phyloP scores from a whole-genome alignment of 2,113 vertebrate species.

The Strigops habroptila region DNA sequence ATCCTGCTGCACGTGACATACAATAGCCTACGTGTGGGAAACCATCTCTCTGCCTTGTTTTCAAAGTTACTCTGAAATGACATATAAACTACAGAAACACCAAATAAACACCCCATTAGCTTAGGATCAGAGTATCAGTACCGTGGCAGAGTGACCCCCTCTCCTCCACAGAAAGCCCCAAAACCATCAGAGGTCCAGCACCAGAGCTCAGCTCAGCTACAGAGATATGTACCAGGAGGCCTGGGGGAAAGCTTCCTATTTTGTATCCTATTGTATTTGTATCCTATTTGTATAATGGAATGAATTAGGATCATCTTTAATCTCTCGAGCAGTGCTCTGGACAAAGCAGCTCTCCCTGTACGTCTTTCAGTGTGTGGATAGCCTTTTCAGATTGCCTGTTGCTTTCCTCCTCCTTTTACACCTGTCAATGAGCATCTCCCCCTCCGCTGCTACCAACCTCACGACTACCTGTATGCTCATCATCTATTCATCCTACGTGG shows the following conservation, averaged over 20 bases:
- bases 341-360: not conserved
- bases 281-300: not conserved
- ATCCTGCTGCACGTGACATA: not conserved
- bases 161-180: not conserved
- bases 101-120: not conserved
- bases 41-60: not conserved
- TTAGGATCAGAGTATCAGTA: not conserved
- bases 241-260: not conserved
- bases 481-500: conserved; percentile 13
- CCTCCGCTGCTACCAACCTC: not conserved
- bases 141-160: not conserved
- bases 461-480: conserved; percentile 28
- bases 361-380: not conserved
- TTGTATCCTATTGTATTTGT: not conserved
- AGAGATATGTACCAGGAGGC: not conserved
- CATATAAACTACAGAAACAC: not conserved
- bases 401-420: conserved; percentile 9
- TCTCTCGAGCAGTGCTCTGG: not conserved
- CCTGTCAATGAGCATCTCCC: not conserved
- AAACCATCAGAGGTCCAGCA: not conserved
- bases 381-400: not conserved
- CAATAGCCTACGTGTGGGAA: accelerated
- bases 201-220: not conserved
- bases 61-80: not conserved
- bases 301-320: not conserved